These are phyloP conservation scores for Zhuqinia jingwanae DNA, from an alignment of 2,888 invertebrate genomes.

Conservation along the genomic window DNA sequence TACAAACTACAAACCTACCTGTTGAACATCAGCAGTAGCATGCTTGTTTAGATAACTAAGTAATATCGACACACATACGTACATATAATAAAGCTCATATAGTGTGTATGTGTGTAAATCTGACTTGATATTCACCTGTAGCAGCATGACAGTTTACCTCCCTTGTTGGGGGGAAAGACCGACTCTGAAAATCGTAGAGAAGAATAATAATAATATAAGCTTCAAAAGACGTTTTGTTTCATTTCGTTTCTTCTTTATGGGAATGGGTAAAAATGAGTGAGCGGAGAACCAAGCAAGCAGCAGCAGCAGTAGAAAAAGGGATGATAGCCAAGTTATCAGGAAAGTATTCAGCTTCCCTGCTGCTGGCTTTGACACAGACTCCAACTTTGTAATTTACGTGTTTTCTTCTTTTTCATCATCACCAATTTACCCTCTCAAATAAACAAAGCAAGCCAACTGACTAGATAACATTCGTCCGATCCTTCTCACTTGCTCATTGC, in stretches of 20 bases:
- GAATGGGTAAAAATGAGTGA: conserved; percentile 54
- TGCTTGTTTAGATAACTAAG: conserved; percentile 19
- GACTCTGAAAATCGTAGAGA: conserved; percentile 18
- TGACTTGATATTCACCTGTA: conserved; percentile 42
- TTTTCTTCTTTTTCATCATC: conserved; percentile 60
- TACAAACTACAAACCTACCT: conserved; percentile 5
- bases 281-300: not conserved
- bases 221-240: conserved; percentile 14
- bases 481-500: conserved; percentile 52
- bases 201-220: conserved; percentile 34
- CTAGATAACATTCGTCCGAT: conserved; percentile 49
- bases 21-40: conserved; percentile 1
- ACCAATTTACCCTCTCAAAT: conserved; percentile 7
- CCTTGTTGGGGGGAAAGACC: conserved; percentile 25
- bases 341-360: conserved; percentile 74
- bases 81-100: no score
- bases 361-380: conserved; percentile 74
- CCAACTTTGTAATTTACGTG: conserved; percentile 75
- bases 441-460: conserved; percentile 1
- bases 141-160: conserved; percentile 46
- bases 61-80: no score
- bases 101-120: no score
- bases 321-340: conserved; percentile 73
- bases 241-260: conserved; percentile 43
- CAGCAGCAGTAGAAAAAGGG: no score